Evolutionary conservation across 2,888 invertebrate genomes (phyloP).

Genomic region (Scotopteryx bipunctaria): DNA sequence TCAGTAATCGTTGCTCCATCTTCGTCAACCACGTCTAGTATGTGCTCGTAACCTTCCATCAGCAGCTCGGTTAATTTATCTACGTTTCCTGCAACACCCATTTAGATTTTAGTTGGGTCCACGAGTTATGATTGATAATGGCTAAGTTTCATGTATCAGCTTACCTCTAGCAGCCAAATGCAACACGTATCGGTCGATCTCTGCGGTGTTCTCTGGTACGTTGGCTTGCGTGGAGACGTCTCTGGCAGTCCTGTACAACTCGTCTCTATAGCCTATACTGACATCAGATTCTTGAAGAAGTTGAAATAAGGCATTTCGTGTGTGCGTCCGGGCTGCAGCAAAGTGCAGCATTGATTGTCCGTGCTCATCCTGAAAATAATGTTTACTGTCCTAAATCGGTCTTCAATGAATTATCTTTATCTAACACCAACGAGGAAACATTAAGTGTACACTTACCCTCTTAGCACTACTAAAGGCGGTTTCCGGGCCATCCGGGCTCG

Average conservation of each 20-base stretch:
- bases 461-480: constrained; percentile 85
- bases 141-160: neutral
- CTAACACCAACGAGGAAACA: neutral
- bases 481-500: constrained; percentile 79
- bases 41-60: constrained; percentile 94
- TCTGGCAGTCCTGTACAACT: constrained; percentile 92
- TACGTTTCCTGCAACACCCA: constrained; percentile 57
- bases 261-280: constrained; percentile 92
- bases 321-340: constrained; percentile 92
- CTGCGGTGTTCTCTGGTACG: constrained; percentile 89
- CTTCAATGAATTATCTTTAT: neutral
- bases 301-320: constrained; percentile 90
- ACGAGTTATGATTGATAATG: too few species aligned
- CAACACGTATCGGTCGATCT: constrained; percentile 92
- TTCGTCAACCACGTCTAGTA: constrained; percentile 90
- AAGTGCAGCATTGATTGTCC: constrained; percentile 96
- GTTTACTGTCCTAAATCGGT: neutral
- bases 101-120: neutral
- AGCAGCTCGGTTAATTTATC: constrained; percentile 84
- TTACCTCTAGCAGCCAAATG: constrained; percentile 90
- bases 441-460: constrained; percentile 71
- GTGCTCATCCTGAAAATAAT: constrained; percentile 89
- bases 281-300: constrained; percentile 91
- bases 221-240: constrained; percentile 93
- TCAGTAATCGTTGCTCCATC: constrained; percentile 87